Percentiles rank a stretch among this genome's conserved stretches.
Conservation (phyloP, 2,888 invertebrate species). For the Agrilus biguttatus region DNA sequence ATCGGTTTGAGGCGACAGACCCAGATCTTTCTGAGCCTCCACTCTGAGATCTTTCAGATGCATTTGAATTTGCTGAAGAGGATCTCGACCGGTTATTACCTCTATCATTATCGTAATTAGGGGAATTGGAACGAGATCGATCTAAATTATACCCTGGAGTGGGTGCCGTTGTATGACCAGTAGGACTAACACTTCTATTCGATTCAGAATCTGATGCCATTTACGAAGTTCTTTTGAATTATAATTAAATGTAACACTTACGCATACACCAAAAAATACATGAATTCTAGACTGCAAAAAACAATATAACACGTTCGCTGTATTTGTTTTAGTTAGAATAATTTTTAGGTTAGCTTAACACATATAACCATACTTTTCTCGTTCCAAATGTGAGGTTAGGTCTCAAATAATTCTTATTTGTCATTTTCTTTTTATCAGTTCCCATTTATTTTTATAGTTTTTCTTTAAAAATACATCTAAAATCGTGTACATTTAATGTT, state of each 20-base stretch:
- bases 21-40: conserved; percentile 8
- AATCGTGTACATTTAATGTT: not conserved
- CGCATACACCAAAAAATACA: not conserved
- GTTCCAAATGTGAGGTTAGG: too few species aligned
- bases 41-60: conserved; percentile 13
- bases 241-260: not conserved
- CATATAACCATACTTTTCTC: too few species aligned
- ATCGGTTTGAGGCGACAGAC: conserved; percentile 8
- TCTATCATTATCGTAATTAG: conserved; percentile 16
- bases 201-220: conserved; percentile 30
- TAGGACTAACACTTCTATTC: conserved; percentile 32
- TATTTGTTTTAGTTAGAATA: too few species aligned
- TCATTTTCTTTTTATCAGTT: too few species aligned
- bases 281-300: too few species aligned
- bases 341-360: too few species aligned
- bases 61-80: conserved; percentile 17
- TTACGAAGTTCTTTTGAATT: not conserved
- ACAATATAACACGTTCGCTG: too few species aligned
- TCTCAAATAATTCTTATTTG: too few species aligned
- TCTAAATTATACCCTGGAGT: conserved; percentile 27
- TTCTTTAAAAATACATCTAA: not conserved
- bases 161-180: conserved; percentile 26
- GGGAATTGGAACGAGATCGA: conserved; percentile 23
- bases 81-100: conserved; percentile 17
- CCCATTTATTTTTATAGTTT: too few species aligned